These are phyloP conservation scores for Cassiopea xamachana DNA, from an alignment of 30 jellyfish, hydroid and myxozoan genomes.

Conservation along the genomic window DNA sequence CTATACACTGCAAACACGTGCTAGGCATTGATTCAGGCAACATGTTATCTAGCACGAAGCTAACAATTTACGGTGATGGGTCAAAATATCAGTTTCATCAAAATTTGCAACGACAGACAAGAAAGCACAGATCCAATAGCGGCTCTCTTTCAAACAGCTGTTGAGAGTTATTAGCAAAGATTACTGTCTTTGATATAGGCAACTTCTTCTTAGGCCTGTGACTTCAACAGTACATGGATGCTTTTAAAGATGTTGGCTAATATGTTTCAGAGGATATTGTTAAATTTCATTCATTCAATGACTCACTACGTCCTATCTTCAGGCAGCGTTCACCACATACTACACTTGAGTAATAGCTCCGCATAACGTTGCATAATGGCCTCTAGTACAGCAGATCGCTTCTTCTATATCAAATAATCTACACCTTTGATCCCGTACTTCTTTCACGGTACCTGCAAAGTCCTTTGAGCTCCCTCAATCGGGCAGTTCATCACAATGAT, in stretches of 20 bases:
- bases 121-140: too few species aligned
- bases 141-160: background rate
- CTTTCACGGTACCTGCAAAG: slow-evolving; percentile 13
- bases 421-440: background rate
- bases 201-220: background rate
- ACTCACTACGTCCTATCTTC: background rate
- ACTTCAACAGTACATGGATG: background rate
- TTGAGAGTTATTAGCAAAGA: background rate
- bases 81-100: too few species aligned
- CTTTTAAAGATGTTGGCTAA: background rate
- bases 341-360: background rate
- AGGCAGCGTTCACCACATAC: background rate
- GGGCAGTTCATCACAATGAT: slow-evolving; percentile 1
- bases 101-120: too few species aligned
- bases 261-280: too few species aligned
- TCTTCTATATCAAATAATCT: background rate
- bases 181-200: background rate
- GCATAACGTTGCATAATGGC: background rate
- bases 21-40: too few species aligned
- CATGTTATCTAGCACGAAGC: too few species aligned
- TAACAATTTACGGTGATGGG: too few species aligned
- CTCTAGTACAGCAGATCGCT: background rate
- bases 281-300: too few species aligned
- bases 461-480: background rate
- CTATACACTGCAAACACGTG: too few species aligned